phyloP scores from a whole-genome alignment of 2,888 invertebrate species.

The Hirtodrosophila cameraria region DNA sequence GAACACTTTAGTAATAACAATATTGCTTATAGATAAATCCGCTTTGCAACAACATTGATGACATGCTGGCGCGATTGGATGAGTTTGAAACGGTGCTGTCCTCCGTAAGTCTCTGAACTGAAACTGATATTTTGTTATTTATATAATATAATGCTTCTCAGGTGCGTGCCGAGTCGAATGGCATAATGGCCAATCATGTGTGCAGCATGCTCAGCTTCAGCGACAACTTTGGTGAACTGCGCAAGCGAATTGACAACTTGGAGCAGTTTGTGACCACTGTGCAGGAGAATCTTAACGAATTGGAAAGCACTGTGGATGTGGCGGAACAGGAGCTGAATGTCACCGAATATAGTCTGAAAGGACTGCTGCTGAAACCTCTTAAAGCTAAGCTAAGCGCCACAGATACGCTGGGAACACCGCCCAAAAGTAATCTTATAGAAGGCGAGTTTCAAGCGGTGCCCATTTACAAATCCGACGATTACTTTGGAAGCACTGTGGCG shows the following conservation, averaged over 20 bases:
- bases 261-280: slow-evolving; percentile 86
- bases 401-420: slow-evolving; percentile 23
- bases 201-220: slow-evolving; percentile 85
- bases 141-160: slow-evolving; percentile 37
- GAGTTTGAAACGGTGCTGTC: slow-evolving; percentile 87
- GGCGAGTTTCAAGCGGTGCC: slow-evolving; percentile 81
- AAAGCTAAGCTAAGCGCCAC: slow-evolving; percentile 76
- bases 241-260: slow-evolving; percentile 86
- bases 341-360: slow-evolving; percentile 86
- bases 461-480: slow-evolving; percentile 82
- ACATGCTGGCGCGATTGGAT: slow-evolving; percentile 88
- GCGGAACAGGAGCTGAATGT: slow-evolving; percentile 87
- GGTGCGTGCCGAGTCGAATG: slow-evolving; percentile 81
- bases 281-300: slow-evolving; percentile 85
- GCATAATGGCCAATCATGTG: slow-evolving; percentile 84
- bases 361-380: slow-evolving; percentile 86
- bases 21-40: slow-evolving; percentile 83
- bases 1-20: neutral
- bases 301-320: slow-evolving; percentile 86
- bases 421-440: slow-evolving; percentile 68
- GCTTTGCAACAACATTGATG: slow-evolving; percentile 87
- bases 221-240: slow-evolving; percentile 85
- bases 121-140: neutral
- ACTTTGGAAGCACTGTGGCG: slow-evolving; percentile 62
- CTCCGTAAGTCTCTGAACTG: slow-evolving; percentile 76